Percentiles rank a stretch among this genome's conserved stretches.
Evolutionary conservation across 2,113 vertebrate genomes (phyloP).

Genomic region (Casuarius casuarius): DNA sequence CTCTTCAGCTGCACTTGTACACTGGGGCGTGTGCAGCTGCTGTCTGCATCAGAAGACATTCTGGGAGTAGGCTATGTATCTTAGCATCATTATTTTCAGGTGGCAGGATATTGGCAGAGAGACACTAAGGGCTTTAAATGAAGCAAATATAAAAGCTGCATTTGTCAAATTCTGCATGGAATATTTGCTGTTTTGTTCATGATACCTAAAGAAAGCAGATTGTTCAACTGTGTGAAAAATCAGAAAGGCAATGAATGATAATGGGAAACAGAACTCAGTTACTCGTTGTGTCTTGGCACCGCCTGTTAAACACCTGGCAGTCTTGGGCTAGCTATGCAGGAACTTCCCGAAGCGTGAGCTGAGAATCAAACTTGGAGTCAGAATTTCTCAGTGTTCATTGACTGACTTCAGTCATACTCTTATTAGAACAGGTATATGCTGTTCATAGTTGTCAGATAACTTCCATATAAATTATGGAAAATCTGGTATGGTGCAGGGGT

Average conservation of each 20-base stretch:
- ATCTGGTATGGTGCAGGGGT: too few species aligned
- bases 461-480: neutral
- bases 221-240: neutral
- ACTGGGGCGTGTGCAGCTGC: neutral
- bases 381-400: too few species aligned
- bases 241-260: neutral
- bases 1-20: neutral
- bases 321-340: neutral
- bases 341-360: accelerated
- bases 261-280: accelerated
- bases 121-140: neutral
- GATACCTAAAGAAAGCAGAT: neutral
- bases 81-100: accelerated
- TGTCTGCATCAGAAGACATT: accelerated
- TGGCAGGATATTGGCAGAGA: neutral
- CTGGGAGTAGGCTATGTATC: neutral
- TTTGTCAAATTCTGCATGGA: neutral
- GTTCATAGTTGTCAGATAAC: too few species aligned
- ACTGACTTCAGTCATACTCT: accelerated
- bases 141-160: neutral
- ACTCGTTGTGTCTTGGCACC: neutral
- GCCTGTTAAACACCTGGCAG: accelerated
- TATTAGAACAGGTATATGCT: neutral
- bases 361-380: accelerated
- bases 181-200: neutral